These are phyloP conservation scores for Apistogramma diplotaenia DNA, from an alignment of 2,113 vertebrate genomes.

Conservation along the genomic window DNA sequence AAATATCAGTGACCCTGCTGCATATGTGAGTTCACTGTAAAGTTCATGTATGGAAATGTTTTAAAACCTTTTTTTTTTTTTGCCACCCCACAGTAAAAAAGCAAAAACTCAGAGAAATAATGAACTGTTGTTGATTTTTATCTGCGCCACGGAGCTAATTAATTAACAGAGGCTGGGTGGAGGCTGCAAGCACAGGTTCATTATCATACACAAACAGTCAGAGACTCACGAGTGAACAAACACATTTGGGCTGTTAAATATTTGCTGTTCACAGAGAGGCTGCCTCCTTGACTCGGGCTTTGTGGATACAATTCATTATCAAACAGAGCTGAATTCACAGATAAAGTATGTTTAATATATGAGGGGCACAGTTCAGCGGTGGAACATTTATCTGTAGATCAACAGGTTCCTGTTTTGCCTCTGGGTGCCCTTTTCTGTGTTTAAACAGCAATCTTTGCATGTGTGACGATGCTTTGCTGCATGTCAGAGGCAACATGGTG, in stretches of 20 bases:
- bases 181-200: background rate
- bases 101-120: background rate
- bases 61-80: background rate
- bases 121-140: conserved; percentile 12
- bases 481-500: background rate
- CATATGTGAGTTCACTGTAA: background rate
- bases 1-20: background rate
- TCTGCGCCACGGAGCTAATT: conserved; percentile 3
- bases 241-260: background rate
- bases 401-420: background rate
- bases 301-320: background rate
- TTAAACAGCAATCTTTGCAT: background rate
- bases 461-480: background rate
- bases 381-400: background rate
- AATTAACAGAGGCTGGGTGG: background rate
- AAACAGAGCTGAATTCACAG: background rate
- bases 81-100: background rate
- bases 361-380: conserved; percentile 57
- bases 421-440: background rate
- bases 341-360: background rate
- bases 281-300: background rate
- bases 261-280: background rate
- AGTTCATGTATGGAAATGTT: conserved; percentile 2
- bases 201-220: conserved; percentile 20
- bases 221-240: background rate